Conservation (phyloP, 2,888 invertebrate species). For the Hemistola chrysoprasaria region DNA sequence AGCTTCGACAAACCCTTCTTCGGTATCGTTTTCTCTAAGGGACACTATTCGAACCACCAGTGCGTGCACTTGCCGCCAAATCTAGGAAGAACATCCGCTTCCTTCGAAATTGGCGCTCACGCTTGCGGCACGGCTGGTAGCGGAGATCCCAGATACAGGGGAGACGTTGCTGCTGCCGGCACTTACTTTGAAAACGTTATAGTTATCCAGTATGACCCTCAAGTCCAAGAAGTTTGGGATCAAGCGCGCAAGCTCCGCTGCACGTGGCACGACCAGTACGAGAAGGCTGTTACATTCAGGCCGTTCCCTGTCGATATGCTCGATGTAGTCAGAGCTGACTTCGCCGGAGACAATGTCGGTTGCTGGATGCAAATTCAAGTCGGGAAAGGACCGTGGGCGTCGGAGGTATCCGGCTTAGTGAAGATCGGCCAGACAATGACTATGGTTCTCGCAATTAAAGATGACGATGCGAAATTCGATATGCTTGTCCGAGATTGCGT, state of each 20-base stretch:
- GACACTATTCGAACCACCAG: slow-evolving; percentile 95
- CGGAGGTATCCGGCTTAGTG: slow-evolving; percentile 95
- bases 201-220: slow-evolving; percentile 95
- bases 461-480: slow-evolving; percentile 97
- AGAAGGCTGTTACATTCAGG: slow-evolving; percentile 96
- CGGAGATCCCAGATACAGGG: slow-evolving; percentile 95
- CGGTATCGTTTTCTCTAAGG: slow-evolving; percentile 97
- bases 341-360: slow-evolving; percentile 97
- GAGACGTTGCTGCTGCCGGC: slow-evolving; percentile 93
- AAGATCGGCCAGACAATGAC: slow-evolving; percentile 98
- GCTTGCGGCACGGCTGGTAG: slow-evolving; percentile 96
- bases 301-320: slow-evolving; percentile 98
- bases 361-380: slow-evolving; percentile 99
- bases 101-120: slow-evolving; percentile 95
- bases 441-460: slow-evolving; percentile 97
- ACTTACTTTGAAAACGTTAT: slow-evolving; percentile 97
- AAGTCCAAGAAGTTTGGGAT: slow-evolving; percentile 98
- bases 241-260: slow-evolving; percentile 95
- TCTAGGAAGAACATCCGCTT: slow-evolving; percentile 91
- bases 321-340: slow-evolving; percentile 96
- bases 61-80: slow-evolving; percentile 96
- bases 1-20: slow-evolving; percentile 97
- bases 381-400: slow-evolving; percentile 97
- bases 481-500: slow-evolving; percentile 97
- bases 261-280: slow-evolving; percentile 97